Base-by-base conservation (phyloP, 2,888 invertebrate genomes). In the Pharmacophagus antenor region DNA sequence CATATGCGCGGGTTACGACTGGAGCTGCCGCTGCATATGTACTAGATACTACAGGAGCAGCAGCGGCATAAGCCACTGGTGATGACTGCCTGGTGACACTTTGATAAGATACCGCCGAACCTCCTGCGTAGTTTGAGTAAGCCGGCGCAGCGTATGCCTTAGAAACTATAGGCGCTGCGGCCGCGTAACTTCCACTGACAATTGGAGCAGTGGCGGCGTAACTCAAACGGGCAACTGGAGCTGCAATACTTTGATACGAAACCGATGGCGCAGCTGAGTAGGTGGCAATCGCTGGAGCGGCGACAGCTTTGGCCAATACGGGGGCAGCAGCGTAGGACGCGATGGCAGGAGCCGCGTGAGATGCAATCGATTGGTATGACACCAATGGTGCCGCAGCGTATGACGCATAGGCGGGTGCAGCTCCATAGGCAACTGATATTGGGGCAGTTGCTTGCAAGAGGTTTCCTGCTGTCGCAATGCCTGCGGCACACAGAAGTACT, bases 241-340 rank as follows among this genome's bases (percentile, higher is more conserved):
- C 58, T n/a, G 62, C 47, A 8, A 62, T 49, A 5, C 63, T 58
- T 47, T 65, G 64, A 54, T 62, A 62, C 20, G 72, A 68, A 60
- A 70, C 73, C 52, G 76, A 71, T 46, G 78, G 59, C 2, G 59
- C 69, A 25, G 66, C 63, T 15, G 65, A 66, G 49, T 67, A 66
- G 77, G 70, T 27, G 1, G 67, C 67, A 31, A 62, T 7, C 1
- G 71, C 67, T 31, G 76, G 93, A 55, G 91, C 84, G 56, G 93
- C 93, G 79, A 92, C 93, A 64, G 85, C 84, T 67, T 77, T 76
- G 64, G 79, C 71, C 15, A 77, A 70, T 60, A 92, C 91, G 69
- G 92, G 91, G 52, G 94, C 91, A 52, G 92, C 91, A 25, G 82
- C 82, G 72, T 90, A 88, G 23, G 81, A 71, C 6, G 67, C 62